Base-by-base conservation (phyloP, 2,888 invertebrate species). In the Noctua fimbriata region DNA sequence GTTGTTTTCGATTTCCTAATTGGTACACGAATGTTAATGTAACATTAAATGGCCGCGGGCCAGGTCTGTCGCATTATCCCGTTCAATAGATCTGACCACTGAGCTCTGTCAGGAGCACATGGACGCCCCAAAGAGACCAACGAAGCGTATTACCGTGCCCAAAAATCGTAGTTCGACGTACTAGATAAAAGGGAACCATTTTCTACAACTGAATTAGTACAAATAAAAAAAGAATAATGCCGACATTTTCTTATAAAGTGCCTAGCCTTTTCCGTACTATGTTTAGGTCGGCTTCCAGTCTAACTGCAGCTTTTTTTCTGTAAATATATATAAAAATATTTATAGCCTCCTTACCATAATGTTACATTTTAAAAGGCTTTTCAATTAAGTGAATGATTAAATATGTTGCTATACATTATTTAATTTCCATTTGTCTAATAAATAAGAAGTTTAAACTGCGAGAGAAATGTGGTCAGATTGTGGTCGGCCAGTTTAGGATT, bases 41-140 rank as follows among this genome's bases (percentile, higher is more conserved):
- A 36, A 24, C 24, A 72, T 32, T 58, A 21, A 83, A 73, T 55
- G 16, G 24, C 75, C 21, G 28, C 36, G 63, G 58, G 71, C 12
- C 32, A 69, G 2, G 32, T 63, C 44, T 47, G 28, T 12, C 71
- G 32, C 36, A 77, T 85, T 85, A 77, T 69, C 28, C 70, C 16
- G 73, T 76, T 76, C 76, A 81, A 58, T 76, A 73, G 63, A 82
- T 74, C 28, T 71, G 76, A 76, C 73, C 86, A 84, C 71, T 82
- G 86, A 85, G 73, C 71, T 52, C 49, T 32, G 28, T 18, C 44
- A 10, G 52, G 32, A 69, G 28, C 76, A 41, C 41, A n/a, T 52
- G 24, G 70, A 49, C 16, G 32, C 55, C 65, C 82, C 52, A 82
- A 74, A 86, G 71, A 72, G 86, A 69, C 36, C 82, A 76, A 24